Evolutionary conservation across 2,797 vertebrate species (phyloP).

Genomic region (Rhynchotus rufescens): DNA sequence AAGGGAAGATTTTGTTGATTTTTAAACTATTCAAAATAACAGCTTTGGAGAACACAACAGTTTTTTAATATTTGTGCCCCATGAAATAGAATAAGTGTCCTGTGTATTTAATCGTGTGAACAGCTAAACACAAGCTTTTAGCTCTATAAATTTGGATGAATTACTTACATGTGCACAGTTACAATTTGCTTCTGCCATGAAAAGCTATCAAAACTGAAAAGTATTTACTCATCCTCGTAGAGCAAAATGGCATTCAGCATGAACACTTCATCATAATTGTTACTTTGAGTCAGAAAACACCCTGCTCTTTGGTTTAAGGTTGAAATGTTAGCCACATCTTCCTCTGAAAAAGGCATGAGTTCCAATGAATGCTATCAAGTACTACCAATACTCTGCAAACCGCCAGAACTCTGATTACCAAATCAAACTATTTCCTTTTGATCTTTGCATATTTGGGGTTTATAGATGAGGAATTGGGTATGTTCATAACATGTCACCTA

Average conservation of each 20-base stretch:
- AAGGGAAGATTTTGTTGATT: slow-evolving; percentile 67
- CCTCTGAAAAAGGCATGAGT: background rate
- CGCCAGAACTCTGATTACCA: background rate
- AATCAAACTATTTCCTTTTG: background rate
- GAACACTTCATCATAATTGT: slow-evolving; percentile 56
- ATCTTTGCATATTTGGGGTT: background rate
- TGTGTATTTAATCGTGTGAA: slow-evolving; percentile 57
- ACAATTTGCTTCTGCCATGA: slow-evolving; percentile 55
- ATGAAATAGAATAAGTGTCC: slow-evolving; percentile 46
- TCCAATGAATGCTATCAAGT: background rate
- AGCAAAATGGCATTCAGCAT: slow-evolving; percentile 60
- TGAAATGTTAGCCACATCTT: background rate
- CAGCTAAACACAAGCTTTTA: slow-evolving; percentile 45
- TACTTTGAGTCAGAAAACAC: slow-evolving; percentile 62
- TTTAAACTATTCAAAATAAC: slow-evolving; percentile 63
- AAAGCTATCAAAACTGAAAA: slow-evolving; percentile 50
- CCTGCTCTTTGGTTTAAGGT: slow-evolving; percentile 50
- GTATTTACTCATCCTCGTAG: slow-evolving; percentile 80
- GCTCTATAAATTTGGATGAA: slow-evolving; percentile 44
- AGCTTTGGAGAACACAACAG: slow-evolving; percentile 38
- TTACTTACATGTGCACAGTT: slow-evolving; percentile 21
- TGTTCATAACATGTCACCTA: background rate
- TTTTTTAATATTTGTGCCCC: slow-evolving; percentile 58
- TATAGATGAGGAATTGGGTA: background rate
- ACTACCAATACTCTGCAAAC: background rate